Evolutionary conservation across 2,113 vertebrate species (phyloP).

Genomic region (Atrichornis clamosus): DNA sequence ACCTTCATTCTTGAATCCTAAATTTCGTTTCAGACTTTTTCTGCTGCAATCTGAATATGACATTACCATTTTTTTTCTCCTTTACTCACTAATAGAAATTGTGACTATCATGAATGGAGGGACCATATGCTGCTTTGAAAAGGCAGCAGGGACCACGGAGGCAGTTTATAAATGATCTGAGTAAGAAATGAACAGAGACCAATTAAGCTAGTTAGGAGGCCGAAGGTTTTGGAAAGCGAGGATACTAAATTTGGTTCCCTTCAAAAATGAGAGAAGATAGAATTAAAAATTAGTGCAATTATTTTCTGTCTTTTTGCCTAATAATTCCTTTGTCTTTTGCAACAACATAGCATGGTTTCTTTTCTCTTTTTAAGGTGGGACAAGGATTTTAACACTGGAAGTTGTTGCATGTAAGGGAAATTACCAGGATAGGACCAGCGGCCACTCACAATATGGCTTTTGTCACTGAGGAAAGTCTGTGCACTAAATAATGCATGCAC

Average conservation of each 20-base stretch:
- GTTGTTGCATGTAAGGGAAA: not conserved
- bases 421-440: not conserved
- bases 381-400: not conserved
- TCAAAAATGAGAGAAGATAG: not conserved
- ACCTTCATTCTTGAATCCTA: not conserved
- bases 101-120: slow-evolving; percentile 38
- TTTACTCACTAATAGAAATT: slow-evolving; percentile 45
- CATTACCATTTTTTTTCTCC: slow-evolving; percentile 1
- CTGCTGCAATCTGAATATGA: not conserved
- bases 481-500: slow-evolving; percentile 23
- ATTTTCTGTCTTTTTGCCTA: not conserved
- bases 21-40: not conserved
- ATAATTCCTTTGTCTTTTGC: not conserved
- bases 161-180: slow-evolving; percentile 54
- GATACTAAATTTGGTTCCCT: slow-evolving; percentile 5
- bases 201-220: slow-evolving; percentile 51
- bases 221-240: not conserved
- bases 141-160: slow-evolving; percentile 39
- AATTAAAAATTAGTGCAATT: not conserved
- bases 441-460: slow-evolving; percentile 34
- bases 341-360: not conserved
- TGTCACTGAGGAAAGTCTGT: slow-evolving; percentile 20
- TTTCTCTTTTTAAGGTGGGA: not conserved
- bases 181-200: slow-evolving; percentile 58
- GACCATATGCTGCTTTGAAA: slow-evolving; percentile 62